These are phyloP conservation scores for Dipodomys ordii DNA, from an alignment of 2,113 vertebrate genomes.

Conservation along the genomic window DNA sequence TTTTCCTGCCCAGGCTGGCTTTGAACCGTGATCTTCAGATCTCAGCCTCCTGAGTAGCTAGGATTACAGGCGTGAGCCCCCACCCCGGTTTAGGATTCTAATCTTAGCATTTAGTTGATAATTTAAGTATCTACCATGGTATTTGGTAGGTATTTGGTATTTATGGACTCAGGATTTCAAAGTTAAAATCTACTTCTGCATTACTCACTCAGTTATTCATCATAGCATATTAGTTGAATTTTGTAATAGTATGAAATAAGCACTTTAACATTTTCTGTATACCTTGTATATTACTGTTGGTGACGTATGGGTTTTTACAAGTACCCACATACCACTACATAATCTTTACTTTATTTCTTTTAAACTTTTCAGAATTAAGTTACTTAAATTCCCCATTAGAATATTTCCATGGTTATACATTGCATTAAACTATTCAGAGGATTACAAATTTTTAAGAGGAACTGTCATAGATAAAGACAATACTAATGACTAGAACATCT, in stretches of 20 bases:
- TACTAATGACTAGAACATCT: constrained; percentile 32
- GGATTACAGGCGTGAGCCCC: too few relatives aligned
- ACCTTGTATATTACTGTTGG: neutral
- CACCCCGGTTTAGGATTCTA: neutral
- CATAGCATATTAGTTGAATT: constrained; percentile 15
- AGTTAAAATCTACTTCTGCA: constrained; percentile 38
- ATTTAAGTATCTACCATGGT: neutral
- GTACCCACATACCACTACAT: neutral
- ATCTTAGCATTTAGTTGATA: constrained; percentile 49
- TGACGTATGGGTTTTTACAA: neutral
- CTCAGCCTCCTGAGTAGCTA: too few relatives aligned
- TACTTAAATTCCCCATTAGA: constrained; percentile 71
- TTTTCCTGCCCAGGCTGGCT: too few relatives aligned
- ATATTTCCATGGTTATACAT: constrained; percentile 68
- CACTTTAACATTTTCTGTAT: constrained; percentile 41
- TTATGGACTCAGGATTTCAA: constrained; percentile 33
- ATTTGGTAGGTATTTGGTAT: constrained; percentile 33
- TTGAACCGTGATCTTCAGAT: too few relatives aligned
- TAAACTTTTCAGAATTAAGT: constrained; percentile 67
- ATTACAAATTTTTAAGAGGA: constrained; percentile 70
- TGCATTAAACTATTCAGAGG: constrained; percentile 73
- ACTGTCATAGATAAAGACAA: neutral
- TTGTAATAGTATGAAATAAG: constrained; percentile 10
- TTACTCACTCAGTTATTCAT: neutral
- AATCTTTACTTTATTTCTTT: constrained; percentile 62